Base-by-base conservation (phyloP, 1,140 invertebrate species). In the Drosophila melanica region DNA sequence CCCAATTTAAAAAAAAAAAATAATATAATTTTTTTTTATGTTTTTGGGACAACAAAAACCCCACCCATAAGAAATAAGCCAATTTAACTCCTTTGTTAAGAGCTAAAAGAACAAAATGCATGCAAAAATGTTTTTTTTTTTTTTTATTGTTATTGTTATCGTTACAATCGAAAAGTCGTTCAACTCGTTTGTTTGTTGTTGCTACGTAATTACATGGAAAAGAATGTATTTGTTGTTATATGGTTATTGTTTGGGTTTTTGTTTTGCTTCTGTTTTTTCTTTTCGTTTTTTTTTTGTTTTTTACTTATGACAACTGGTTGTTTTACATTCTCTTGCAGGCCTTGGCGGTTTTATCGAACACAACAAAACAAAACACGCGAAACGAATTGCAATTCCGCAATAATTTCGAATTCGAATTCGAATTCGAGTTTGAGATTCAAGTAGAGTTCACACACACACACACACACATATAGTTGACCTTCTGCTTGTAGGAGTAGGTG, bases 271-370 rank as follows among this genome's bases (percentile, higher is more conserved):
- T 76, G 53, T 65, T 57, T 41, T 39, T 14, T 58, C 39, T 79
- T 79, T 74, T 47, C 50, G 66, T 37, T 68, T 64, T 30, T 48
- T 71, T 37, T 74, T 62, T 76, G 74, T 72, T 57, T 47, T 67
- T 59, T 37, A 39, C 41, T 68, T 20, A 55, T 44, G 27, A 30
- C 33, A 60, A 66, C 70, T 60, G 63, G 33, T 53, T 60, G 55
- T 23, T 68, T 81, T 84, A 89, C 84, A 87, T 87, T 87, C 84
- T 89, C 84, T 82, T 57, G 47, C 62, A 72, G 65, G 63, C 84
- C 79, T 89, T 89, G 84, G 62, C 47, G 16, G 42, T 35, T 35
- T 18, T 42, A 11, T 12, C 37, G 27, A 51, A 33, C 30, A 33
- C 51, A 63, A 45, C 30, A 33, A 55, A 63, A 45, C 27, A 69